Base-by-base conservation (phyloP, 2,888 invertebrate genomes). In the Xylota sylvarum region DNA sequence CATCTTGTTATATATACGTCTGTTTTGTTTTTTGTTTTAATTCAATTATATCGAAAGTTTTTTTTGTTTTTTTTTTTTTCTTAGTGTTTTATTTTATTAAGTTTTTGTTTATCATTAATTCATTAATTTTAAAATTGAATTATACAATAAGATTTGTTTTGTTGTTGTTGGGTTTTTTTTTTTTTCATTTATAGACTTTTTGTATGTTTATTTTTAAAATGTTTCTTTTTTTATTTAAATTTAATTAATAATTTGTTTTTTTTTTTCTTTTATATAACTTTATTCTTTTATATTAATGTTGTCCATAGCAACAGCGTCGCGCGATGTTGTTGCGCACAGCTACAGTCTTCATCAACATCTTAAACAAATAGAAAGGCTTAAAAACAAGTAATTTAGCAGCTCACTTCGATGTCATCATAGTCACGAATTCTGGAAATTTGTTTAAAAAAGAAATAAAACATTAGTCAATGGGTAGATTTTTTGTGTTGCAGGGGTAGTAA, bases 361-460 rank as follows among this genome's bases (percentile, higher is more conserved):
- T 93, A 92, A 92, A 92, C 92, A 92, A 92, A 92, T 92, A 93
- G 91, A 93, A 93, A 94, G 94, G 93, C 94, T 94, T 94, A 94
- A 93, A 94, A 93, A 93, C 94, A 93, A 93, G 91, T 93, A 93
- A 91, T 94, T 94, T 95, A 95, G 94, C 94, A 94, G 95, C 95
- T 98, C 97, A 98, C 97, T 98, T 98, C 95, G 98, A 98, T 95
- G 98, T 98, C 98, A 98, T 98, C 98, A 98, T 98, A 95, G 97
- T 98, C 95, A 98, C 97, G 95, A 98, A 98, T 96, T 98, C 97
- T 97, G 96, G 40, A 96, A 96, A 93, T 93, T 32, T n/a, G n/a
- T n/a, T 32, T 92, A 48, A 5, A 62, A 23, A 48, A 5, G 9
- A 56, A 14, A 19, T 5, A n/a, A 5, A 27, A 14, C 5, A 50